phyloP scores from a whole-genome alignment of 1,140 invertebrate species.

The Zaprionus ghesquierei region DNA sequence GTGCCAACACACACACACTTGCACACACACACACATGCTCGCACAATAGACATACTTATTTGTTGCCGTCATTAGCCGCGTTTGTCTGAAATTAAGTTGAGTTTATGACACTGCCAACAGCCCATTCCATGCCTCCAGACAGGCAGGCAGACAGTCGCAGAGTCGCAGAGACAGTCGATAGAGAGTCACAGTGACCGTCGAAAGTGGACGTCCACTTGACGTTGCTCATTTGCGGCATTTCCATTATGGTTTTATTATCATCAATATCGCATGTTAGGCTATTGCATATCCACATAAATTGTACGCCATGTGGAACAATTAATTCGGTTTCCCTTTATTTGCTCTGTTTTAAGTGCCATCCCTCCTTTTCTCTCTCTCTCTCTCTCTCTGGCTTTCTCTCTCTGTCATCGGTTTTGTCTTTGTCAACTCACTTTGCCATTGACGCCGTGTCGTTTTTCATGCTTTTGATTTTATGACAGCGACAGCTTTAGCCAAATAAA shows the following conservation, averaged over 20 bases:
- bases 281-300: conserved; percentile 27
- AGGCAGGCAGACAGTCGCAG: background rate
- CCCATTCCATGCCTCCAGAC: conserved; percentile 12
- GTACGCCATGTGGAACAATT: conserved; percentile 68
- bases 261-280: conserved; percentile 68
- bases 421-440: conserved; percentile 23
- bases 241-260: conserved; percentile 79
- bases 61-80: conserved; percentile 69
- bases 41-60: conserved; percentile 59
- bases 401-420: background rate
- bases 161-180: too few relatives aligned
- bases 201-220: conserved; percentile 18
- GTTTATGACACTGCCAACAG: conserved; percentile 63
- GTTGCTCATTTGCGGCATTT: conserved; percentile 29
- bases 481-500: conserved; percentile 68
- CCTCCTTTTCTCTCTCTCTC: background rate
- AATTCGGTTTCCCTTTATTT: conserved; percentile 70
- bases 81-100: conserved; percentile 76
- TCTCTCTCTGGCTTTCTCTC: background rate
- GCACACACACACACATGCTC: background rate
- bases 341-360: conserved; percentile 61
- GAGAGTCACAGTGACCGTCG: background rate
- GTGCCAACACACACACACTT: conserved; percentile 1
- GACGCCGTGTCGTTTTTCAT: conserved; percentile 56
- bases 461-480: conserved; percentile 73